Evolutionary conservation across 1,140 invertebrate genomes (phyloP).

Genomic region (Sipha flava): DNA sequence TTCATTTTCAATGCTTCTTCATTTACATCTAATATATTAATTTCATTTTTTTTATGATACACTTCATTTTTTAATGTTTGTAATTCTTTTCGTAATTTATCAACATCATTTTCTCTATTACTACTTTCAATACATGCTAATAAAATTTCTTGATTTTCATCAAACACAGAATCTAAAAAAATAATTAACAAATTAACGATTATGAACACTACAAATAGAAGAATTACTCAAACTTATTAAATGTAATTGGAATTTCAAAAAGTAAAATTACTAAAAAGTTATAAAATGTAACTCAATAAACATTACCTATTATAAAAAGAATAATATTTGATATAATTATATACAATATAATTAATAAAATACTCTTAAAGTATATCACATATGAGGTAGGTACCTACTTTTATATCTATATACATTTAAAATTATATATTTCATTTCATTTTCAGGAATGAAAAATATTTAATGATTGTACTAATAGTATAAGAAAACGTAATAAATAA

Average conservation of each 20-base stretch:
- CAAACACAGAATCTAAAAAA: background rate
- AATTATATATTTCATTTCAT: too few species aligned
- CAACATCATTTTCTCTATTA: background rate
- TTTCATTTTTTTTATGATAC: constrained; percentile 16
- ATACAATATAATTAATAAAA: too few species aligned
- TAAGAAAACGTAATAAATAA: too few species aligned
- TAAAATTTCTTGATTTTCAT: background rate
- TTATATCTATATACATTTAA: too few species aligned
- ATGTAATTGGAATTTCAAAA: background rate
- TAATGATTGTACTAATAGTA: too few species aligned
- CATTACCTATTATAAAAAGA: too few species aligned
- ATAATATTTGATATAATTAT: too few species aligned
- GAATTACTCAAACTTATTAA: background rate
- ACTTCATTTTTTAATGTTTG: background rate
- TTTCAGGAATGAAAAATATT: too few species aligned
- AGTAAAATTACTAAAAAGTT: too few species aligned
- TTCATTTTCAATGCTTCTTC: constrained; percentile 20
- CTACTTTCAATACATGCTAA: background rate
- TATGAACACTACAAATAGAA: background rate
- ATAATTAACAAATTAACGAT: background rate
- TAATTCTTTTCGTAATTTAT: background rate
- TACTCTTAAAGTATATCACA: too few species aligned
- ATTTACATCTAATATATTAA: background rate
- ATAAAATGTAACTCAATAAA: too few species aligned
- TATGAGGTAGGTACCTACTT: too few species aligned